These are phyloP conservation scores for Gasteruption jaculator DNA, from an alignment of 2,888 invertebrate genomes.

Conservation along the genomic window DNA sequence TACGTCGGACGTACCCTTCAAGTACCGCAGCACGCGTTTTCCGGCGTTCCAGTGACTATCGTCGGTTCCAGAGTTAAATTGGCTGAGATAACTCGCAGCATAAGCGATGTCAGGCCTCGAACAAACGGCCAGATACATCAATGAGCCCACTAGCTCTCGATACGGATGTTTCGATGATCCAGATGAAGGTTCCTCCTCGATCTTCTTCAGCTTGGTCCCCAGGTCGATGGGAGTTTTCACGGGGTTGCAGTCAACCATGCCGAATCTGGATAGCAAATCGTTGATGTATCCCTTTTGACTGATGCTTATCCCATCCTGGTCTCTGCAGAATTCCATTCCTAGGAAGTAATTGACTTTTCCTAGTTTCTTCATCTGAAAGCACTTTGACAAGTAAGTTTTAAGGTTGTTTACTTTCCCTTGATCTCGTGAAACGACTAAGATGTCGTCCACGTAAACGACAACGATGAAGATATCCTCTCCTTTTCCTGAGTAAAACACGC, in stretches of 20 bases:
- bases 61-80: conserved; percentile 17
- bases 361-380: no score
- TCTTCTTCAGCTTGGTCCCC: conserved; percentile 11
- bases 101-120: conserved; percentile 23
- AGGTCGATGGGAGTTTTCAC: conserved; percentile 25
- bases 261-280: conserved; percentile 27
- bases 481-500: no score
- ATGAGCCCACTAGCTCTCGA: no score
- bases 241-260: conserved; percentile 28
- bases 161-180: conserved; percentile 10
- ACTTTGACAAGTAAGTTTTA: no score
- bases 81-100: conserved; percentile 18
- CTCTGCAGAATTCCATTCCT: conserved; percentile 25
- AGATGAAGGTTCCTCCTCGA: neutral
- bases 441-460: no score
- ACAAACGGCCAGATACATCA: conserved; percentile 18
- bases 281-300: conserved; percentile 26
- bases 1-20: conserved; percentile 22
- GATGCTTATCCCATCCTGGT: neutral
- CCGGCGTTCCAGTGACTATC: conserved; percentile 27
- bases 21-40: conserved; percentile 26
- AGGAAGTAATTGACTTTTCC: no score
- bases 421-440: no score
- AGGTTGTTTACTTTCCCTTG: no score
- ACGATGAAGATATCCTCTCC: no score